Percentiles rank a stretch among this genome's conserved stretches.
Conservation (phyloP, 2,888 invertebrate species). For the Phyto melanocephala region DNA sequence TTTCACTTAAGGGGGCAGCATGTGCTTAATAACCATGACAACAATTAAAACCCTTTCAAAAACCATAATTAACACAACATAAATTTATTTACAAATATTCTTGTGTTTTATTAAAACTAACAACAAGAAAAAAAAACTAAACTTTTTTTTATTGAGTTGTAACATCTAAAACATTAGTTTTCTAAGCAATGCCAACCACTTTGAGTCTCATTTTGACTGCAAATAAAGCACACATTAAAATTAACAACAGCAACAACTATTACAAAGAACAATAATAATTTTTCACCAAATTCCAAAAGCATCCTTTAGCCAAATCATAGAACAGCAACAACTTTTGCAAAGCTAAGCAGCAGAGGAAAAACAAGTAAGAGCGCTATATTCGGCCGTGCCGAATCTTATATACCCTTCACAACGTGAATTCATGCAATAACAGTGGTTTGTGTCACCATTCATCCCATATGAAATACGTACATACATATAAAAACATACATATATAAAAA, state of each 20-base stretch:
- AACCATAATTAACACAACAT: conserved; percentile 59
- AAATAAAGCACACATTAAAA: neutral
- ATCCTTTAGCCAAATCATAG: neutral
- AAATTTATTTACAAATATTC: conserved; percentile 51
- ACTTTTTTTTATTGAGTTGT: neutral
- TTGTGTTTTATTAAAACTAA: conserved; percentile 28
- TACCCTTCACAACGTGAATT: too few species aligned
- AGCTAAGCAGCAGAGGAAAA: conserved; percentile 3
- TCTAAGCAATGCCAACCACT: conserved; percentile 59
- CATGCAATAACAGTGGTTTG: too few species aligned
- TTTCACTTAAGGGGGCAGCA: neutral
- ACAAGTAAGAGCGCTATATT: too few species aligned
- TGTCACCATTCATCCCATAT: too few species aligned
- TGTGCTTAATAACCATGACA: conserved; percentile 12
- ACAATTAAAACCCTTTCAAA: conserved; percentile 26
- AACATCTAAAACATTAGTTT: conserved; percentile 55
- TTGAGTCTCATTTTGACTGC: conserved; percentile 42
- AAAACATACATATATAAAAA: too few species aligned
- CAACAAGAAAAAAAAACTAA: conserved; percentile 20
- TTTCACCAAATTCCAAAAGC: conserved; percentile 38
- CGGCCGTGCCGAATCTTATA: too few species aligned
- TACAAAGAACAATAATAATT: conserved; percentile 42
- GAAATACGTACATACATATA: too few species aligned
- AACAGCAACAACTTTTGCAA: neutral
- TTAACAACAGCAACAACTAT: conserved; percentile 12